These are phyloP conservation scores for Neogobius melanostomus DNA, from an alignment of 2,113 vertebrate genomes.

Conservation along the genomic window DNA sequence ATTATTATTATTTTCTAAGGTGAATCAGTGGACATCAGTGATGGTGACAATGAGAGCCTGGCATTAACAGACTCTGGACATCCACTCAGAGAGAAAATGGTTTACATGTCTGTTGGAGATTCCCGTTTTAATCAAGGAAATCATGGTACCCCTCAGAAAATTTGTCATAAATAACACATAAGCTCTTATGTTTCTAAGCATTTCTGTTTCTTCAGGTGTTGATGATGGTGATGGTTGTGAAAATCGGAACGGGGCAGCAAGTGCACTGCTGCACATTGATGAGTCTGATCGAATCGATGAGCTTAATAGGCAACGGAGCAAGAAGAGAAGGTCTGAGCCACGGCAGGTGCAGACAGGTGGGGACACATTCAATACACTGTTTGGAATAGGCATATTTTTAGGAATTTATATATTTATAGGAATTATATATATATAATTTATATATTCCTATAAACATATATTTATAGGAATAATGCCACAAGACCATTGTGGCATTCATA, in stretches of 20 bases:
- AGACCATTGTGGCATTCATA: too few species aligned
- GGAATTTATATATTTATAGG: too few species aligned
- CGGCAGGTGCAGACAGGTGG: conserved; percentile 97
- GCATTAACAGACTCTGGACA: conserved; percentile 86
- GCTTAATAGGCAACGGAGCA: conserved; percentile 88
- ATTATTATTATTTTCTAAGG: conserved; percentile 67
- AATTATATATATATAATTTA: too few species aligned
- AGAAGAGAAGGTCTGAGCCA: conserved; percentile 90
- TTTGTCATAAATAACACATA: not conserved
- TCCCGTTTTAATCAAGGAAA: conserved; percentile 91
- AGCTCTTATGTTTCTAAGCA: conserved; percentile 10
- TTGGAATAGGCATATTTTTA: not conserved
- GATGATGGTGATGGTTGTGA: conserved; percentile 90
- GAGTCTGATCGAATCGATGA: conserved; percentile 89
- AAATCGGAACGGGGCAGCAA: conserved; percentile 93
- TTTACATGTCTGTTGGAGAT: conserved; percentile 97
- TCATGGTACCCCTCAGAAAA: conserved; percentile 80
- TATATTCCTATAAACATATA: too few species aligned
- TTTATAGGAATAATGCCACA: not conserved
- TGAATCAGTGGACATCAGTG: conserved; percentile 92
- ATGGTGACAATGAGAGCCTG: conserved; percentile 87
- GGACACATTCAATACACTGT: not conserved
- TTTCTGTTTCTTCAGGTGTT: conserved; percentile 71
- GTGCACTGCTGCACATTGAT: conserved; percentile 94
- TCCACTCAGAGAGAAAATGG: conserved; percentile 93